Base-by-base conservation (phyloP, 2,797 vertebrate genomes). In the Chelon labrosus region DNA sequence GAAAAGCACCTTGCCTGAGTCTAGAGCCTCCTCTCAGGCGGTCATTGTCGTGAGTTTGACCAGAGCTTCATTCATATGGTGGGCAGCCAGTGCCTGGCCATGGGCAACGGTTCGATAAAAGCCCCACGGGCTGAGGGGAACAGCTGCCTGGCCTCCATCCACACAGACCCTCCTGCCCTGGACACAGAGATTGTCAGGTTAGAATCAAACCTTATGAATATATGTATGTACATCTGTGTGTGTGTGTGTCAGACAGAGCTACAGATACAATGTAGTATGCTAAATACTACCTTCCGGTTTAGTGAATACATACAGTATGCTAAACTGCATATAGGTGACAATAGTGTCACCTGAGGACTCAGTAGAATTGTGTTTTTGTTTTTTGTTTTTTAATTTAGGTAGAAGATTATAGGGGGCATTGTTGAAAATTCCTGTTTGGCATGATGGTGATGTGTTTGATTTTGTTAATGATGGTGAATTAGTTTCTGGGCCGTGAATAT, bases 71-170 rank as follows among this genome's bases (percentile, higher is more conserved):
- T 86, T 92, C 87, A 89, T 93, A 94, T 94, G 92, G 92, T 94
- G 87, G 81, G 77, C 77, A 77, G 86, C 74, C 85, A 83, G 76
- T 70, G 80, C 73, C 85, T 90, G 76, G 91, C 88, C 89, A 96
- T 96, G 95, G 95, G 95, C 88, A 96, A 95, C 47, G 95, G 95
- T 90, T 95, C 94, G 10, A 93, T 96, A 68, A 94, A 94, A 94
- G 90, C 89, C 89, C 82, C 90, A 20, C 88, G 65, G 76, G 76
- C 88, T 53, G 92, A 93, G 67, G 91, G 85, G 73, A 87, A 92
- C 85, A 94, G 83, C 78, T 93, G 87, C 74, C 84, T 88, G 81
- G 77, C 90, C 74, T 89, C 93, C 35, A 85, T 85, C 59, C 82
- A 84, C 65, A 83, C 79, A 64, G 84, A 88, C 1, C 46, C 77